Evolutionary conservation across 1,140 invertebrate genomes (phyloP), one percentile per base, ranked within the genome.

Genomic region (Lepidurus apus): DNA sequence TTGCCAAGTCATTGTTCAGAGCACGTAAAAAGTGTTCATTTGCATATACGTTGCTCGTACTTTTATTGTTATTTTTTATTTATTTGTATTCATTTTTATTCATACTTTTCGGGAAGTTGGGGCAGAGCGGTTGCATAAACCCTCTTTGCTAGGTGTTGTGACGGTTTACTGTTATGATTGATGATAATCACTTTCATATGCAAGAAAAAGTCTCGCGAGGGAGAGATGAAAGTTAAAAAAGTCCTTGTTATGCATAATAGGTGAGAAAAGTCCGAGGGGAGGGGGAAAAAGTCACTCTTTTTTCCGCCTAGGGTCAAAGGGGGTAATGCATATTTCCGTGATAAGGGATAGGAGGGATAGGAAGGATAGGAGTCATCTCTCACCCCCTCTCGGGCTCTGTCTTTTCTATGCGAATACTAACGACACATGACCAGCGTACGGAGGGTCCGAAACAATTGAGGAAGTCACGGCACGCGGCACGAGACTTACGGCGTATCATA

Each of bases 391-490:
- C 13, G 21, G 8, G 53, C 53, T 65, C 53, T n/a, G 17, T 6
- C 53, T 65, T 21, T 65, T 65, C 17, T 65, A 65, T 21, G 53
- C 53, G 53, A 65, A n/a, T 65, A 21, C 53, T 65, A 65, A 21
- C 53, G 21, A 65, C 21, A 65, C 53, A 21, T 65, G 53, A 21
- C 53, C 53, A 65, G 53, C 21, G 17, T 65, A 65, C 53, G 17
- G 53, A 65, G 53, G 53, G 53, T 65, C 53, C 8, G 34, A 65
- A 65, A 65, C 53, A 65, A 65, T 65, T 65, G 53, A 65, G 53
- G 53, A 65, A 65, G 53, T 65, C 53, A 65, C 53, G 53, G 53
- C 53, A 65, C 53, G 53, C 53, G 53, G 53, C 53, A 65, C 53
- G 53, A 65, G 53, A 65, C 53, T 65, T 65, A 65, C 53, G 53